Evolutionary conservation across 2,113 vertebrate genomes (phyloP), one percentile per base, ranked within the genome.

Genomic region (Scatophagus argus): DNA sequence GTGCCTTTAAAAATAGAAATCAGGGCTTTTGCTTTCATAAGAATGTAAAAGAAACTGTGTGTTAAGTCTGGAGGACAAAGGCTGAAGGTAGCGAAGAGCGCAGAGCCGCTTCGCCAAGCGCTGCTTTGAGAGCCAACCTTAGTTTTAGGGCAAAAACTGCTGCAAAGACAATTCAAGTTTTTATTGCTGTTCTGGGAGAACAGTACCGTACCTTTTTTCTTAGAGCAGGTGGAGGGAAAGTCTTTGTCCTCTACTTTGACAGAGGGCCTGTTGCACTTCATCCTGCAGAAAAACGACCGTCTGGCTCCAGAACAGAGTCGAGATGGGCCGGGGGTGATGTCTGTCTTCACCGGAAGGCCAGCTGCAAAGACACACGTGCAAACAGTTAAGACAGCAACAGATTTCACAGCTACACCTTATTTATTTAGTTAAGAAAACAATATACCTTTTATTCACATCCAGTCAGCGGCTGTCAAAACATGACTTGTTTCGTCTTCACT

Each of bases 191-290:
- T 4, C 7, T 8, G 9, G n/a, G 3, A 44, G 14, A n/a, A 41
- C 10, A 3, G 7, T 51, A 29, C 1, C 0, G 17, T 86, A 99
- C 98, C 98, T 97, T 99, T 99, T 91, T 99, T 99, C 94, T 99
- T 99, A 0, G 98, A 99, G 91, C 97, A 99, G 55, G 96, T 99
- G 9, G 98, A 97, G 54, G 97, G 95, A 82, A 99, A 99, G 89
- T 99, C 97, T 90, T 99, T 99, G 49, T 99, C 97, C 93, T 99
- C 98, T 47, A 97, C 95, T 92, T 99, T 99, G 69, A 99, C 97
- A 0, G 97, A 97, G n/a, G 97, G 96, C 51, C 96, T 95, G 89
- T 99, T 99, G 89, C 97, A 99, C 91, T 99, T 99, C 98, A 99
- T 99, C 88, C 98, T 95, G 95, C 98, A 99, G 95, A 99, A 99